phyloP scores from a whole-genome alignment of 2,113 vertebrate genomes.

The Rhagologus leucostigma region DNA sequence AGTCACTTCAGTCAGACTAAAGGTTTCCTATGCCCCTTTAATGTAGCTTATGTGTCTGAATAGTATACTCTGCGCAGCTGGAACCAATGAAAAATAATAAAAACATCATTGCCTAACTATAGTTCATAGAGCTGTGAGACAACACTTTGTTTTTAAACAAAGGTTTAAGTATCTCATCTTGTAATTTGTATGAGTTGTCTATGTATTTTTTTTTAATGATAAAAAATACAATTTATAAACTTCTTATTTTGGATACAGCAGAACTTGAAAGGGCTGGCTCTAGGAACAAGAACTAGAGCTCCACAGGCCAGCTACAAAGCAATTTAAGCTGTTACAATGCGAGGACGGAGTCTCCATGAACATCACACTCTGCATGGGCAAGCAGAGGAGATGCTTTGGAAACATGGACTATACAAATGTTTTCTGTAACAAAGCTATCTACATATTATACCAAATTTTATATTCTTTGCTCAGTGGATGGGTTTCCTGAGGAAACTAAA shows the following conservation, averaged over 20 bases:
- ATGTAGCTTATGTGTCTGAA: background rate
- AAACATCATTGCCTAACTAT: background rate
- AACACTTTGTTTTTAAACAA: background rate
- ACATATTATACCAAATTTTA: background rate
- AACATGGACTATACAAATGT: background rate
- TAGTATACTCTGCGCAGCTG: background rate
- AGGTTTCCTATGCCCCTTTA: background rate
- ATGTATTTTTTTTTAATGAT: background rate
- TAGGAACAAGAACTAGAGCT: background rate
- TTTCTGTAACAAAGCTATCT: background rate
- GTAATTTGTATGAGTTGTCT: background rate
- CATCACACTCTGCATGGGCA: background rate
- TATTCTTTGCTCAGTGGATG: background rate
- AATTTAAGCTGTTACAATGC: background rate
- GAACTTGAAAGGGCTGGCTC: background rate
- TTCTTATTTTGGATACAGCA: background rate
- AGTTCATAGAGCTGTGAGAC: background rate
- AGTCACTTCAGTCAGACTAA: background rate
- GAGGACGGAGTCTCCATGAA: background rate
- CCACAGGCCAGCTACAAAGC: background rate
- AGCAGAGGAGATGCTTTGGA: background rate
- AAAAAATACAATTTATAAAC: background rate
- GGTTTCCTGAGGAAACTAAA: conserved; percentile 1
- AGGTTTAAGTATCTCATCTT: background rate
- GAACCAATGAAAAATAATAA: background rate